phyloP scores from a whole-genome alignment of 2,113 vertebrate species.

The Heptranchias perlo region DNA sequence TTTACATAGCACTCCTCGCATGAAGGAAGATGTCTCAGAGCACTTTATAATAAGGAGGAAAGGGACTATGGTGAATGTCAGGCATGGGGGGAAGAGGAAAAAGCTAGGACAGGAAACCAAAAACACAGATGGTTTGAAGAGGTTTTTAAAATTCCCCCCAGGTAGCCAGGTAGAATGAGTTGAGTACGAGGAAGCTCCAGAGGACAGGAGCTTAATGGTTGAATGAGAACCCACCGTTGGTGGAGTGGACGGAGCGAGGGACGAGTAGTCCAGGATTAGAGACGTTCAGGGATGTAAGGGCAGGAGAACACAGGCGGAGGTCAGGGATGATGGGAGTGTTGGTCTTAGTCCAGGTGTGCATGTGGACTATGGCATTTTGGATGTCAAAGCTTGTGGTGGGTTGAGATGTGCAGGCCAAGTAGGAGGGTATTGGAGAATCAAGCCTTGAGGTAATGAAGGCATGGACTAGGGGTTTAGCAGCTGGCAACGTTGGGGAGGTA shows the following conservation, averaged over 20 bases:
- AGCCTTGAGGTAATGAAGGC: background rate
- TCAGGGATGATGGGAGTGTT: background rate
- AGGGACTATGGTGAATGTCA: background rate
- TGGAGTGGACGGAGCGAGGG: background rate
- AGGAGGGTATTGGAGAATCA: background rate
- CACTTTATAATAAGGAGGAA: background rate
- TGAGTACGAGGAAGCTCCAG: background rate
- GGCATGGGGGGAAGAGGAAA: background rate
- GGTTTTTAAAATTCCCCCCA: background rate
- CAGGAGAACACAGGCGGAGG: background rate
- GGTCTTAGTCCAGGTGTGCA: background rate
- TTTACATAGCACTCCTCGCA: background rate
- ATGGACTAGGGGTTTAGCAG: background rate
- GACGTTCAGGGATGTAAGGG: background rate
- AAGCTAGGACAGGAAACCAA: background rate
- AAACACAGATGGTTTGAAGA: background rate
- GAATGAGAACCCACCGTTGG: background rate
- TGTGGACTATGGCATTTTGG: background rate
- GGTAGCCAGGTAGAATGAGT: background rate
- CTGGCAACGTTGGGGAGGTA: background rate
- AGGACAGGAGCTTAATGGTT: background rate
- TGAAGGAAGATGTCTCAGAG: background rate
- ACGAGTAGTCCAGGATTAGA: background rate
- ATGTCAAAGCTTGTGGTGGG: background rate
- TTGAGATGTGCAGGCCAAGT: background rate